Conservation (phyloP, 2,797 vertebrate genomes). For the Florisuga fusca region DNA sequence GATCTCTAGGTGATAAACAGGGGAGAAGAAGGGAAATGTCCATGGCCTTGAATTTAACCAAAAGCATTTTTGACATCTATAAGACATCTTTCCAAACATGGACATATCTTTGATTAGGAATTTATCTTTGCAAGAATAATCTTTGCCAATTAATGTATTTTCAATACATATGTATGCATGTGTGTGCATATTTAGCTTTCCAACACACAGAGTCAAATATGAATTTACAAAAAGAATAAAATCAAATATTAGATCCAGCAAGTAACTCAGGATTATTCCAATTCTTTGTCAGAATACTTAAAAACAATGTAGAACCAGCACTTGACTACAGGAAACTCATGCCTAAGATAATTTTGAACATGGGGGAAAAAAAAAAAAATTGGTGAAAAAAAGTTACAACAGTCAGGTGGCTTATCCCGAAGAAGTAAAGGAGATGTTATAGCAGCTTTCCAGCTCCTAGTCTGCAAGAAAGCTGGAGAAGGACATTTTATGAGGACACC, state of each 20-base stretch:
- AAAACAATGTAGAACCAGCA: not conserved
- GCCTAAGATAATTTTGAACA: not conserved
- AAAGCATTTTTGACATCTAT: not conserved
- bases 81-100: not conserved
- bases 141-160: not conserved
- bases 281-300: not conserved
- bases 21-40: accelerated
- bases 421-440: too few relatives aligned
- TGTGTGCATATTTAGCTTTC: not conserved
- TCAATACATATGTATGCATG: not conserved
- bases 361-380: accelerated
- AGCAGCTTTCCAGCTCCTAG: too few relatives aligned
- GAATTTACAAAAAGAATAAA: not conserved
- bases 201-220: not conserved
- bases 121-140: not conserved
- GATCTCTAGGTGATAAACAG: not conserved
- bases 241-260: not conserved
- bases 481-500: too few relatives aligned
- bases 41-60: not conserved
- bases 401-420: too few relatives aligned
- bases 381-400: not conserved
- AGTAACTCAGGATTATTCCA: not conserved
- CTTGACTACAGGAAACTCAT: not conserved
- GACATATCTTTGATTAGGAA: not conserved
- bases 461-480: too few relatives aligned